Evolutionary conservation across 1,140 invertebrate species (phyloP).

Genomic region (Sminthurinus signatus): DNA sequence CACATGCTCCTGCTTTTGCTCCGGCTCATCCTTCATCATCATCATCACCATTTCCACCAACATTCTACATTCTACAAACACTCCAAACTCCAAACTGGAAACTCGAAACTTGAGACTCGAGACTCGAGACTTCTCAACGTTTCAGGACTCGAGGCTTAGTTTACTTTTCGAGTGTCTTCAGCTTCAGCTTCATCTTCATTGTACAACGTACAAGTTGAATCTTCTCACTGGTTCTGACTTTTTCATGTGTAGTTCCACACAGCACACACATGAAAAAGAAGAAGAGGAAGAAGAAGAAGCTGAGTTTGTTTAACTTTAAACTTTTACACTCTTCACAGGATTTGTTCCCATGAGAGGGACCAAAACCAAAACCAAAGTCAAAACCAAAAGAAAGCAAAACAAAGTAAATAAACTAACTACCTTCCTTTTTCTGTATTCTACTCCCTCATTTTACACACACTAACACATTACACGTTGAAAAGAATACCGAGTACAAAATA

Average conservation of each 20-base stretch:
- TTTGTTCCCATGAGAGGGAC: neutral
- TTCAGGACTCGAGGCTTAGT: too few relatives aligned
- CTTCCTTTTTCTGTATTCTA: neutral
- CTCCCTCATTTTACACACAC: neutral
- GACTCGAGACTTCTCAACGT: too few relatives aligned
- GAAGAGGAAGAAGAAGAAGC: neutral
- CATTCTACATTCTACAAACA: too few relatives aligned
- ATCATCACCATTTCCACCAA: too few relatives aligned
- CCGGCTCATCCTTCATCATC: too few relatives aligned
- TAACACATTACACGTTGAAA: neutral
- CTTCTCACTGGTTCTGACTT: neutral
- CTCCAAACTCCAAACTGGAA: too few relatives aligned
- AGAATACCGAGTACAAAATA: neutral
- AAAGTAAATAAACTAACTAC: slow-evolving; percentile 11
- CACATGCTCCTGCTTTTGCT: too few relatives aligned
- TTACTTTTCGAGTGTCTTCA: neutral
- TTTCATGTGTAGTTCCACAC: neutral
- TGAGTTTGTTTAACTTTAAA: slow-evolving; percentile 13
- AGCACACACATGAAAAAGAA: neutral
- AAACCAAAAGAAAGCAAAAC: neutral
- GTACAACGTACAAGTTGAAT: neutral
- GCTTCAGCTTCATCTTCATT: neutral
- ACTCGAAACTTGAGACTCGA: too few relatives aligned
- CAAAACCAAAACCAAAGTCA: neutral
- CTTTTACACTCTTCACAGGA: neutral